Base-by-base conservation (phyloP, 2,888 invertebrate genomes). In the Peribatodes rhomboidaria region DNA sequence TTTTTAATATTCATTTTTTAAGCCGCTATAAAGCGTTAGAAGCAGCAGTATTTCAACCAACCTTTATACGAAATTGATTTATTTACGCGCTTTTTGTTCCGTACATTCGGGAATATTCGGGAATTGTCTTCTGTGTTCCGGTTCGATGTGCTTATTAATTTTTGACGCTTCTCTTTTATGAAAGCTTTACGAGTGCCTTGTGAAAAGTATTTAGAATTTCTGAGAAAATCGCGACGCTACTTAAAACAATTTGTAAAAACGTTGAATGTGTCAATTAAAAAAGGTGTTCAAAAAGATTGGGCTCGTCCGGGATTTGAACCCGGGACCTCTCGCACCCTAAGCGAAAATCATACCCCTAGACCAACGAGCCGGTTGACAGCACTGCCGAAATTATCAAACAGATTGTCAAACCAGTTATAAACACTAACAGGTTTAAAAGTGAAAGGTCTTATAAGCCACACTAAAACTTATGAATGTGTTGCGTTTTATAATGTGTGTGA, bases 251-350 rank as follows among this genome's bases (percentile, higher is more conserved):
- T 27, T 46, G 2, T 8, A 0, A 11, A 20, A 22, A 46, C 0
- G 22, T n/a, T 22, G 4, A 46, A 0, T n/a, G 22, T 44, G 20
- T 20, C n/a, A n/a, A n/a, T n/a, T n/a, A n/a, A n/a, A n/a, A n/a
- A 18, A 44, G 10, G 8, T 39, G 8, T 10, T 39, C 42, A 77
- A 76, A 75, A 64, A 33, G n/a, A 55, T 81, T 78, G 92, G 91
- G 90, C 92, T 91, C 91, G 90, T 92, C 92, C 91, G 92, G 92
- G 91, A 92, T 91, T 92, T 92, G 91, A 92, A 93, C 92, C 92
- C 92, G 92, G 91, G 90, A 92, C 92, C 92, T 92, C 91, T 92
- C 92, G 91, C 92, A 93, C 91, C 92, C 92, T 87, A 92, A 92
- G 91, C 92, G 92, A 91, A 88, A 93, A 92, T 92, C 91, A 92